Conservation (phyloP, 1,140 invertebrate genomes). For the Frieseomelitta varia region DNA sequence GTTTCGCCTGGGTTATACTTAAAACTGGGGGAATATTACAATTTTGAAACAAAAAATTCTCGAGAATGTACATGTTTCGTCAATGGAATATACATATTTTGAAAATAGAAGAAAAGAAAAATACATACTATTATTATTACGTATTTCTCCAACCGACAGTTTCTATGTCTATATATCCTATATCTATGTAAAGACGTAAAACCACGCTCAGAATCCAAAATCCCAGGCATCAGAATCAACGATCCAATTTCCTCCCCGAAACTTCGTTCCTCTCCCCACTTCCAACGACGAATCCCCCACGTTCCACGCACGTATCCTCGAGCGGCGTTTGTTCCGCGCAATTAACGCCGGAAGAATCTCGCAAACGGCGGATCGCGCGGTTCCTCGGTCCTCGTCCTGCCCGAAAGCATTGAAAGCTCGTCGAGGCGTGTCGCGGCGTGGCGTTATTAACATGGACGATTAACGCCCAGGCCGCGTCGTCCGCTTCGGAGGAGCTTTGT, state of each 20-base stretch:
- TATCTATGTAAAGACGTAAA: no score
- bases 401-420: conserved; percentile 6
- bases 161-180: no score
- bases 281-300: background rate
- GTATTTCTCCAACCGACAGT: no score
- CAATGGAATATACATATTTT: no score
- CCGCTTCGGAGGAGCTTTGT: conserved; percentile 24
- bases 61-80: no score
- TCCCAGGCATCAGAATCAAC: no score
- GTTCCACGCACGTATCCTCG: background rate
- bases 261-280: background rate
- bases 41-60: no score
- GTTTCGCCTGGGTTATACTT: no score
- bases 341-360: background rate
- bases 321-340: background rate
- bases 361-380: background rate
- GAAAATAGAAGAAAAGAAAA: no score
- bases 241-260: background rate
- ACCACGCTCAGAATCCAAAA: no score
- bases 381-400: background rate
- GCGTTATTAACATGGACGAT: conserved; percentile 45
- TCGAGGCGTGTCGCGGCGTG: background rate
- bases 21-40: no score
- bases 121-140: no score
- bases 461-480: conserved; percentile 11